Base-by-base conservation (phyloP, 1,140 invertebrate species). In the Diploscapter pachys region DNA sequence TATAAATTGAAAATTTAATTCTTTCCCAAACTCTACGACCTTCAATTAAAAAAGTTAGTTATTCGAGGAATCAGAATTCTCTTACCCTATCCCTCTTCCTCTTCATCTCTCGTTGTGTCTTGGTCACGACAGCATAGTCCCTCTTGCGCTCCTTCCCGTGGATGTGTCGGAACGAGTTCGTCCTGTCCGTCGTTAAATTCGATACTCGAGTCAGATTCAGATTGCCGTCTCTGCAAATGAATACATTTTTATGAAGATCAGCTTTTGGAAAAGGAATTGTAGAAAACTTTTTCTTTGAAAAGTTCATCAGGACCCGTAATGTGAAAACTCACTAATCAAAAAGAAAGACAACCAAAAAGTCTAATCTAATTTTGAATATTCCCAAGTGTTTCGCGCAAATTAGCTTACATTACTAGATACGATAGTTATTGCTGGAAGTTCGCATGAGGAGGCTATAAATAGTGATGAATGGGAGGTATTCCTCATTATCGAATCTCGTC, bases 141-240 rank as follows among this genome's bases (percentile, higher is more conserved):
- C 83, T 76, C 63, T 83, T 84, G 50, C 82, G 56, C 48, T 80
- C 59, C 49, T 63, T 73, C 3, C 69, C 73, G 66, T 85, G 83
- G 65, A 85, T 76, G 76, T 85, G 83, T 4, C 76, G 62, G 71
- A 85, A 85, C 48, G 82, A 85, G 53, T 81, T 83, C 13, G 57
- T 65, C 49, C 84, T 78, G 71, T 85, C 67, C 4, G 82, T 85
- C 4, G 70, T 79, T 8, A 83, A 69, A 63, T 64, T 71, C 6
- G 59, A 62, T 8, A 71, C 62, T 13, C 75, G 72, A 13, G 63
- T 72, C 31, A 76, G 11, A 50, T 76, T 63, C 2, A 76, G 64
- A n/a, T 71, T 70, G 6, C 48, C 31, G 31, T 31, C 31, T 31
- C 31, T 31, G 31, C 31, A 31, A 31, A 31, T 31, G 1, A 31